Base-by-base conservation (phyloP, 2,888 invertebrate genomes). In the Hemicrepidius hirtus region DNA sequence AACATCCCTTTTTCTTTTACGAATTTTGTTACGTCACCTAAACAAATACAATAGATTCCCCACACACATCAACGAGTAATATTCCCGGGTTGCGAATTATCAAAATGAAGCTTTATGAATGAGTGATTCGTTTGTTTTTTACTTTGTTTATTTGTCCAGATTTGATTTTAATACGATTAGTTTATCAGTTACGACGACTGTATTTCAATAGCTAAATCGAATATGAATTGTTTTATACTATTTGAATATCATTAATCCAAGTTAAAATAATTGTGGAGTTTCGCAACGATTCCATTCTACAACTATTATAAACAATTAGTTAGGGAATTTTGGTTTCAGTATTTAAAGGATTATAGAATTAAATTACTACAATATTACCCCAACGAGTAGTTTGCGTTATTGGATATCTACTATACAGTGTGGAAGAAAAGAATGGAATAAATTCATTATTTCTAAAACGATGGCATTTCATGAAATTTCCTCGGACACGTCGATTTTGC, bases 21-120 rank as follows among this genome's bases (percentile, higher is more conserved):
- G 5, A 44, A 44, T 9, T 3, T 44, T 44, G 13, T 44, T 16
- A 44, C 44, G 18, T 44, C 44, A 18, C 44, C 18, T 44, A 18
- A 44, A 53, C 53, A 53, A 53, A 28, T 16, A 53, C 28, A 53
- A 53, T 53, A 53, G 53, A 53, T 28, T 12, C 24, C 16, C 13
- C 13, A 53, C 24, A n/a, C 53, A 53, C 53, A 53, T 53, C 28
- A 28, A 13, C 28, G 24, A n/a, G 13, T 49, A 49, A 49, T 9
- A 53, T 53, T 18, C n/a, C n/a, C 24, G 12, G 21, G 13, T 21
- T 53, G 28, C 13, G 28, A 53, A 53, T 53, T 28, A n/a, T 10
- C n/a, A 13, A 28, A 53, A 53, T 13, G 24, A 53, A 53, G 24
- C 53, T 32, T 13, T 53, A n/a, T 24, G 28, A 53, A 53, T 53